A percentile compares a stretch with the other conserved stretches of the same genome.
These are phyloP conservation scores for Tragelaphus strepsiceros DNA, from an alignment of 2,113 vertebrate genomes.

Conservation along the genomic window DNA sequence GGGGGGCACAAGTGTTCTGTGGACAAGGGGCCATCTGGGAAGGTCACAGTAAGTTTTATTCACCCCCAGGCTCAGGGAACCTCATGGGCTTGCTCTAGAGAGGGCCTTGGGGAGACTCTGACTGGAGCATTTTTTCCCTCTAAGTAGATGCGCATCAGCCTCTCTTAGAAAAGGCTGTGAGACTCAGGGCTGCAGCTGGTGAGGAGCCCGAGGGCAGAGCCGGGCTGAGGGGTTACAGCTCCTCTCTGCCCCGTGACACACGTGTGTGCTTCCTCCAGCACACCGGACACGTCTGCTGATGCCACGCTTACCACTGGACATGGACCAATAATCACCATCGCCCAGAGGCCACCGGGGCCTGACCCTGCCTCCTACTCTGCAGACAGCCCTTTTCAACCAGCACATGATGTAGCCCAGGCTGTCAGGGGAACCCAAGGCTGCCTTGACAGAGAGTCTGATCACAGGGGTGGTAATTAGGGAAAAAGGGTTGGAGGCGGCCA, in stretches of 20 bases:
- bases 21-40: background rate
- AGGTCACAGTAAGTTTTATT: background rate
- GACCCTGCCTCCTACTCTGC: background rate
- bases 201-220: background rate
- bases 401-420: background rate
- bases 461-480: background rate
- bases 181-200: background rate
- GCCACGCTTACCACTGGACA: background rate
- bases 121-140: background rate
- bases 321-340: fast-evolving
- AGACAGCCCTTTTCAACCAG: background rate
- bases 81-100: background rate
- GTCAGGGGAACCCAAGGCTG: background rate
- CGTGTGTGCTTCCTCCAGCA: background rate
- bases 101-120: background rate
- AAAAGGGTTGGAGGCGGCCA: background rate
- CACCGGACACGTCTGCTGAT: background rate
- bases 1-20: background rate
- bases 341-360: background rate
- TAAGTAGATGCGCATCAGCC: background rate
- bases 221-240: fast-evolving
- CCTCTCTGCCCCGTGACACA: background rate
- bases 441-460: background rate
- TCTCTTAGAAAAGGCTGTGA: background rate
- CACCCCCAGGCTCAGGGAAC: background rate